Conservation (phyloP, 2,888 invertebrate genomes). For the Nomada hirtipes region DNA sequence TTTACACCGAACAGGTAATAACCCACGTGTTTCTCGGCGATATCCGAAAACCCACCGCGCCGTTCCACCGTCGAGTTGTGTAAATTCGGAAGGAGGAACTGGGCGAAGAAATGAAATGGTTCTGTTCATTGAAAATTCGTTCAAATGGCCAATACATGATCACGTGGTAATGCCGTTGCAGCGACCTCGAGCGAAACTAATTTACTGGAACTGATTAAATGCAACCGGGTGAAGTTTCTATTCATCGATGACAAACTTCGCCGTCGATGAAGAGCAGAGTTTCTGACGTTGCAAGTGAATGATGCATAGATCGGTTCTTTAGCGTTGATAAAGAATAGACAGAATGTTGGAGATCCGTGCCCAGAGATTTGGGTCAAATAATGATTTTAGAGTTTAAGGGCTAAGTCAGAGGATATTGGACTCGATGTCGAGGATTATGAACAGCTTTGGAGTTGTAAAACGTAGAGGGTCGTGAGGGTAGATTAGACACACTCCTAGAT, state of each 20-base stretch:
- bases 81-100: background rate
- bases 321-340: background rate
- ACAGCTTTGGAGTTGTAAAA: no score
- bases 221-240: constrained; percentile 20
- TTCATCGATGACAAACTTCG: background rate
- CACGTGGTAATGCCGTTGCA: background rate
- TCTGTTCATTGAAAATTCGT: background rate
- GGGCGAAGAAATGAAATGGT: background rate
- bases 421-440: no score
- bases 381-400: no score
- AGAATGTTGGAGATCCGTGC: no score
- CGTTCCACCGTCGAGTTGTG: background rate
- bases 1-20: constrained; percentile 18
- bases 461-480: no score
- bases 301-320: background rate
- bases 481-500: no score
- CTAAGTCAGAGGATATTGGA: no score
- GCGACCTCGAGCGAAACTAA: background rate
- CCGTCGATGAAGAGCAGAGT: background rate
- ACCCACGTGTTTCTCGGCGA: background rate
- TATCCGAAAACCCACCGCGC: background rate
- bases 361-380: no score
- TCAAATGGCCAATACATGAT: constrained; percentile 1
- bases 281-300: background rate
- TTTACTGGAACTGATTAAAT: constrained; percentile 33